These are phyloP conservation scores for Diabrotica balteata DNA, from an alignment of 2,888 invertebrate genomes.

Conservation along the genomic window DNA sequence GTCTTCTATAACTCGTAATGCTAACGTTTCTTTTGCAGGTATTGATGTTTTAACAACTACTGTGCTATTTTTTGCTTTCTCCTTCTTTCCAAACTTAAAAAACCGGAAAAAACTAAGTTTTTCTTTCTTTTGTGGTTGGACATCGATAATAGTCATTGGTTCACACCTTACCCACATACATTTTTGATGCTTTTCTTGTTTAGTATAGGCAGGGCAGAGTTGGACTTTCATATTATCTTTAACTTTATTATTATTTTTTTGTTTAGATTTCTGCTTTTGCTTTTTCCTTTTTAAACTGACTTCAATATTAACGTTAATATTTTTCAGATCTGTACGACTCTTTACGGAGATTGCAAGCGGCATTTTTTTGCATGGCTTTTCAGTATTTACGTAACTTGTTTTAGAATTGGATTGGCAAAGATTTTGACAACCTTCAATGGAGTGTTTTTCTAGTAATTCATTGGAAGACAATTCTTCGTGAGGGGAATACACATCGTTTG, in stretches of 20 bases:
- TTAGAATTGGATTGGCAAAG: too few relatives aligned
- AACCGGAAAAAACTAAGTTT: neutral
- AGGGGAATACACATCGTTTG: too few relatives aligned
- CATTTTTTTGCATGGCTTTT: neutral
- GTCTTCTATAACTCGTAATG: too few relatives aligned
- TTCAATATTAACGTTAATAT: conserved; percentile 20
- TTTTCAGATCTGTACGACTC: neutral
- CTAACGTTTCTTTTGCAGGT: too few relatives aligned
- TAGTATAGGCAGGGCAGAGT: neutral
- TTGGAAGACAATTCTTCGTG: too few relatives aligned
- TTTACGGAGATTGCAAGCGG: neutral
- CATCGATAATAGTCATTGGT: neutral
- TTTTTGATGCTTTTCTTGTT: neutral
- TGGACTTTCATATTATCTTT: neutral
- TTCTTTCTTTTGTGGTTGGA: neutral
- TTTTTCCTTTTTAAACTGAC: conserved; percentile 20
- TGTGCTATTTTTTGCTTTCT: neutral
- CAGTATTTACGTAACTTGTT: too few relatives aligned
- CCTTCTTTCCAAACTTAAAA: conserved; percentile 4
- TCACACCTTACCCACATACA: neutral
- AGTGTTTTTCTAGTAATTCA: too few relatives aligned
- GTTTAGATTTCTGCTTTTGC: conserved; percentile 8
- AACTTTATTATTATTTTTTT: neutral
- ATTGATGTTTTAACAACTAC: neutral
- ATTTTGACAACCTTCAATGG: too few relatives aligned